Percentiles rank a stretch among this genome's conserved stretches.
Conservation (phyloP, 1,140 invertebrate genomes). For the Drosophila bocki region DNA sequence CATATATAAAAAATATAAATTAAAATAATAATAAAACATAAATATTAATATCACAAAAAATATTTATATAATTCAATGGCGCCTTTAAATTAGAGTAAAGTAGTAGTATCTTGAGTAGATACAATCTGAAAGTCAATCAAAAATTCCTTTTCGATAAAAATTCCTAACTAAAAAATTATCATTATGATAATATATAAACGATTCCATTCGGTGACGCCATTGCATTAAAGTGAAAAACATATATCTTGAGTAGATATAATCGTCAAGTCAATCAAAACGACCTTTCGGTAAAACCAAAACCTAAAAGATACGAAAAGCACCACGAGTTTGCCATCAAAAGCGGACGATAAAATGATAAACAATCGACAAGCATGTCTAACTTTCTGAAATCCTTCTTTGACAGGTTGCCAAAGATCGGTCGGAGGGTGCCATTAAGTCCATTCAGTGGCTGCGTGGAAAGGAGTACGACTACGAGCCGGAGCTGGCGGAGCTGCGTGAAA, state of each 20-base stretch:
- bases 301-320: slow-evolving; percentile 16
- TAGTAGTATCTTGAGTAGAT: slow-evolving; percentile 4
- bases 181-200: neutral
- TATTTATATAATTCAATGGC: neutral
- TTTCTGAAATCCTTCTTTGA: slow-evolving; percentile 12
- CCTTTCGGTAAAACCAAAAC: neutral
- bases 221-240: neutral
- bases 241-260: slow-evolving; percentile 17
- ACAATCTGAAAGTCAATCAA: slow-evolving; percentile 15
- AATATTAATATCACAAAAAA: neutral
- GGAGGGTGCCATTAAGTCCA: slow-evolving; percentile 87
- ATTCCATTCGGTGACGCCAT: neutral
- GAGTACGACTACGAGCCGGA: slow-evolving; percentile 88
- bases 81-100: neutral
- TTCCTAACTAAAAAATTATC: neutral
- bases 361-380: slow-evolving; percentile 4
- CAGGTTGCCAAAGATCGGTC: slow-evolving; percentile 86
- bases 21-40: no score
- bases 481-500: slow-evolving; percentile 87
- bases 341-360: neutral
- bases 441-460: slow-evolving; percentile 88
- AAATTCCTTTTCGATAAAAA: neutral
- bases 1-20: no score
- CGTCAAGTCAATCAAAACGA: slow-evolving; percentile 20
- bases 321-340: slow-evolving; percentile 25